Conservation (phyloP, 1,140 invertebrate genomes). For the Drosophila kepulauana region DNA sequence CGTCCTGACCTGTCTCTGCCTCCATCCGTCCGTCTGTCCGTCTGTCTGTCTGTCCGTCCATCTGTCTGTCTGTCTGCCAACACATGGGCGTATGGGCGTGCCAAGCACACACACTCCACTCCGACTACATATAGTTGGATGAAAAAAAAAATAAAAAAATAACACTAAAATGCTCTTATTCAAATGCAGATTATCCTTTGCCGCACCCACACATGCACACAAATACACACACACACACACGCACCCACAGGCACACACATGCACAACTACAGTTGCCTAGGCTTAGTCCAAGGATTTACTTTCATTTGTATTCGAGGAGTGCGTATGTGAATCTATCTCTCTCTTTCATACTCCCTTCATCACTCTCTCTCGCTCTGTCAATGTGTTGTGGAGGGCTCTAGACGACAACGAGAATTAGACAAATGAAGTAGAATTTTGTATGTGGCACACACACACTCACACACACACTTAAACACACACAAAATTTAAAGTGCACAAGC, state of each 20-base stretch:
- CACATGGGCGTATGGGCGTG: conserved; percentile 67
- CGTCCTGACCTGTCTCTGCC: conserved; percentile 35
- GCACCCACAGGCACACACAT: conserved; percentile 24
- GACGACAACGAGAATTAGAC: conserved; percentile 72
- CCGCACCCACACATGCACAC: conserved; percentile 47
- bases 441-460: conserved; percentile 51
- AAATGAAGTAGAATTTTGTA: conserved; percentile 80
- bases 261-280: conserved; percentile 49
- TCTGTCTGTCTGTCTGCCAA: conserved; percentile 47
- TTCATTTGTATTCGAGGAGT: conserved; percentile 74
- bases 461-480: conserved; percentile 1
- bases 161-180: conserved; percentile 84
- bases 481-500: conserved; percentile 53
- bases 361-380: not conserved
- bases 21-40: not conserved
- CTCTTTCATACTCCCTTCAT: not conserved
- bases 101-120: conserved; percentile 31
- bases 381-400: conserved; percentile 59
- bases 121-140: conserved; percentile 57
- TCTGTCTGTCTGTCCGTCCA: not conserved
- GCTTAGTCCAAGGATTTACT: conserved; percentile 79
- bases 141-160: conserved; percentile 57
- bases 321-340: conserved; percentile 43
- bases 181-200: conserved; percentile 83
- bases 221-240: conserved; percentile 40